phyloP scores from a whole-genome alignment of 92 coral and sea anemone genomes.

The Palythoa caribaeorum region DNA sequence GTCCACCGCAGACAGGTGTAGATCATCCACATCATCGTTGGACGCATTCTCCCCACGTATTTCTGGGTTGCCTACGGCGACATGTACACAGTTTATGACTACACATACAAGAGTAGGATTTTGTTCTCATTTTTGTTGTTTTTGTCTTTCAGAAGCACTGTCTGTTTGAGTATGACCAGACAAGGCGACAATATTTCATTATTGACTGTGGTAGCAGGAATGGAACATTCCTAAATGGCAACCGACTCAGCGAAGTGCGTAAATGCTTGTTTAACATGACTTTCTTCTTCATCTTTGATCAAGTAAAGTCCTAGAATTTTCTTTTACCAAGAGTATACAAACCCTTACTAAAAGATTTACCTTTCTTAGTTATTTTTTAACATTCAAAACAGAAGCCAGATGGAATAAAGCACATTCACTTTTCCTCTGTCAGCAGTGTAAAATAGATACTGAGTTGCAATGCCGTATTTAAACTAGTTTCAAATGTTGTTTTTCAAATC shows the following conservation, averaged over 20 bases:
- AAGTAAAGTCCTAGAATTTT: no score
- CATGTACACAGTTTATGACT: no score
- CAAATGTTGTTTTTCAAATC: background rate
- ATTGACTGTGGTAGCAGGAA: constrained; percentile 92
- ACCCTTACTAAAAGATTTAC: no score
- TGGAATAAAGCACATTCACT: no score
- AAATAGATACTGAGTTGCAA: background rate
- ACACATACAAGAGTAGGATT: background rate
- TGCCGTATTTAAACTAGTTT: background rate
- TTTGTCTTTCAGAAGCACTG: constrained; percentile 78
- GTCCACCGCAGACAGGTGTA: no score
- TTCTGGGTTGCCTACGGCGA: no score
- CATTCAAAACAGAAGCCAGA: background rate
- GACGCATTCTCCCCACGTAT: no score
- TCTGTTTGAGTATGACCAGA: constrained; percentile 80
- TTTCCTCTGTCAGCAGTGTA: background rate
- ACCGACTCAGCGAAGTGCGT: constrained; percentile 86
- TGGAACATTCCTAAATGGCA: constrained; percentile 94
- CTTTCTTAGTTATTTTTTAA: no score
- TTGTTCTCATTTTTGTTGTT: background rate
- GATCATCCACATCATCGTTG: no score
- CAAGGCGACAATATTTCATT: constrained; percentile 89
- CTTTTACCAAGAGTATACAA: no score
- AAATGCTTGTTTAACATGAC: background rate
- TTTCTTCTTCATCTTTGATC: no score